phyloP scores from a whole-genome alignment of 2,797 vertebrate genomes.

The Neosilurus hyrtlii region DNA sequence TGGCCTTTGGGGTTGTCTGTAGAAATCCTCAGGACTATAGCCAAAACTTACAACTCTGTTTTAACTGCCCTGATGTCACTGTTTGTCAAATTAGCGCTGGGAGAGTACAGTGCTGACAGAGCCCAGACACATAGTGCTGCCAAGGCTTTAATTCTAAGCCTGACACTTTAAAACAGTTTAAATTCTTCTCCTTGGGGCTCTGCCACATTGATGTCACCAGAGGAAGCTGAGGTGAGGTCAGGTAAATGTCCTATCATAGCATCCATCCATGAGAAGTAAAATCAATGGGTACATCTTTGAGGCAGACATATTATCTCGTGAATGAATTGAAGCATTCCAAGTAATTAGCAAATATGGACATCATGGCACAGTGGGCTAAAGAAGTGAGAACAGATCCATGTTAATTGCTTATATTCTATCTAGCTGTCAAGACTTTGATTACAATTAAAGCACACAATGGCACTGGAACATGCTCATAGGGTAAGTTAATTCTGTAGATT shows the following conservation, averaged over 20 bases:
- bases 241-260: constrained; percentile 72
- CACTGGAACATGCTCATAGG: constrained; percentile 26
- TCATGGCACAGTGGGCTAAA: constrained; percentile 39
- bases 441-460: constrained; percentile 34
- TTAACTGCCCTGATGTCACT: constrained; percentile 52
- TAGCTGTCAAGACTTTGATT: constrained; percentile 35
- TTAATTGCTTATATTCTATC: constrained; percentile 55
- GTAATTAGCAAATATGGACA: constrained; percentile 62
- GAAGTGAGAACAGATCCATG: constrained; percentile 47
- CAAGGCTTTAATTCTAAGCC: constrained; percentile 52
- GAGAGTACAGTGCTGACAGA: constrained; percentile 34
- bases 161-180: constrained; percentile 73
- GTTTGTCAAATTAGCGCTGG: constrained; percentile 52
- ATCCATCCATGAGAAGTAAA: constrained; percentile 74
- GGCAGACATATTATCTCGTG: constrained; percentile 57
- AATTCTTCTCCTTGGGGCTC: constrained; percentile 57
- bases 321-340: constrained; percentile 50
- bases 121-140: constrained; percentile 31
- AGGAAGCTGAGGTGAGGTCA: constrained; percentile 50
- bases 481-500: constrained; percentile 17
- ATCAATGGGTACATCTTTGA: constrained; percentile 69
- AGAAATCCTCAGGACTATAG: constrained; percentile 51
- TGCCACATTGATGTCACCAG: constrained; percentile 70
- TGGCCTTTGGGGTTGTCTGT: constrained; percentile 53
- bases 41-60: constrained; percentile 47